Evolutionary conservation across 2,888 invertebrate species (phyloP).

Genomic region (Disparrhopalites patrizii): DNA sequence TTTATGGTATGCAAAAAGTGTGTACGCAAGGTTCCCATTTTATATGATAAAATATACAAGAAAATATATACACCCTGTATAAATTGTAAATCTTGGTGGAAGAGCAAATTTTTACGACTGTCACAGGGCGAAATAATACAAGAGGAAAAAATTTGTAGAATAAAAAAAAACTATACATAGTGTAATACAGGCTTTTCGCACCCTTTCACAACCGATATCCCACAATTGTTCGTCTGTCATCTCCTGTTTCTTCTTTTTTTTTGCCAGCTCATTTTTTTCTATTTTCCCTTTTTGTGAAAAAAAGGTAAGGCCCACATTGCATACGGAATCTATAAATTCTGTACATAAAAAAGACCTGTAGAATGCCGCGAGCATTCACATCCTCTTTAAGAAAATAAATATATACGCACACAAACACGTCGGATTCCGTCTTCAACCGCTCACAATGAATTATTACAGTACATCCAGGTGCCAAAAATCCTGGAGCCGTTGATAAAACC

Average conservation of each 20-base stretch:
- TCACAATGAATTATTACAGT: slow-evolving; percentile 11
- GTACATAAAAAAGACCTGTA: too few relatives aligned
- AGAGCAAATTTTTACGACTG: not conserved
- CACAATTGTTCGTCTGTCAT: not conserved
- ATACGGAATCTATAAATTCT: not conserved
- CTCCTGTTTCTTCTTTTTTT: not conserved
- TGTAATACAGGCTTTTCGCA: not conserved
- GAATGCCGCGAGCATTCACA: too few relatives aligned
- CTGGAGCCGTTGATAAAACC: slow-evolving; percentile 15
- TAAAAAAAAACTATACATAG: not conserved
- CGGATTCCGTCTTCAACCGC: not conserved
- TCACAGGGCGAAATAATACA: not conserved
- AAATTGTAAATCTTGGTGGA: not conserved
- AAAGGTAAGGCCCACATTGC: too few relatives aligned
- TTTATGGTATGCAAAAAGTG: slow-evolving; percentile 8
- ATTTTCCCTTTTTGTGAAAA: too few relatives aligned
- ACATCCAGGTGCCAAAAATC: slow-evolving; percentile 14
- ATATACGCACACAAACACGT: not conserved
- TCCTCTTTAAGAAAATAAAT: too few relatives aligned
- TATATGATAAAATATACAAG: not conserved
- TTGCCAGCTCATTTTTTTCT: too few relatives aligned
- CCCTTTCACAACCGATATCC: not conserved
- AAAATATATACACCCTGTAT: not conserved
- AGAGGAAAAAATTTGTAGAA: not conserved
- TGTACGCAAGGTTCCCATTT: not conserved